Base-by-base conservation (phyloP, 2,113 vertebrate genomes). In the Bothrops jararaca region DNA sequence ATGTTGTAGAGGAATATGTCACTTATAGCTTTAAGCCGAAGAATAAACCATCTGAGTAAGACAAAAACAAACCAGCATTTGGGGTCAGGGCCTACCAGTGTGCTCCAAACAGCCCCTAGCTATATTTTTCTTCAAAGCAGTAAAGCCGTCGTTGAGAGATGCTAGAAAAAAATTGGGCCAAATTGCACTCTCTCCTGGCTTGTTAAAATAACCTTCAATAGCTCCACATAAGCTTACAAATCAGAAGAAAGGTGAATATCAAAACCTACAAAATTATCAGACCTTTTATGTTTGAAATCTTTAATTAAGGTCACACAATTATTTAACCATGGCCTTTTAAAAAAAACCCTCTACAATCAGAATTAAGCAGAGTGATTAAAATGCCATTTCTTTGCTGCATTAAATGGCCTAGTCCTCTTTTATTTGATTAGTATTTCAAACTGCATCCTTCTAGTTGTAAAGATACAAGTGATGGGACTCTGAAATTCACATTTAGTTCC, bases 301-400 rank as follows among this genome's bases (percentile, higher is more conserved):
- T 92, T 89, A 34, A 24, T 92, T 92, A 52, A 20, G 23, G 74
- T 24, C 22, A 34, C 50, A 56, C 58, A 54, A 90, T 56, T 60
- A 90, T 90, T 85, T 90, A 92, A 60, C 39, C 29, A 11, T 52
- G 56, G 54, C 26, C 57, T 86, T 12, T 85, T 34, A 29, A 34
- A 92, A 53, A 48, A 58, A 80, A 11, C 1, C 42, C 23, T 24
- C 48, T 69, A 58, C 56, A 89, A 92, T 92, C 18, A 52, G 91
- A 92, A 88, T 88, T 54, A 88, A 88, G 56, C 52, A 85, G 60
- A 89, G 89, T 56, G 87, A 92, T 89, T 89, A 74, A 92, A 92
- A 54, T 56, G 85, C 69, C 85, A 18, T 92, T 85, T 85, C 92
- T 85, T 22, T 58, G 6, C 86, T 39, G n/a, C 7, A 20, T 29